These are phyloP conservation scores for Vanacampus margaritifer DNA, from an alignment of 2,113 vertebrate genomes.

Conservation along the genomic window DNA sequence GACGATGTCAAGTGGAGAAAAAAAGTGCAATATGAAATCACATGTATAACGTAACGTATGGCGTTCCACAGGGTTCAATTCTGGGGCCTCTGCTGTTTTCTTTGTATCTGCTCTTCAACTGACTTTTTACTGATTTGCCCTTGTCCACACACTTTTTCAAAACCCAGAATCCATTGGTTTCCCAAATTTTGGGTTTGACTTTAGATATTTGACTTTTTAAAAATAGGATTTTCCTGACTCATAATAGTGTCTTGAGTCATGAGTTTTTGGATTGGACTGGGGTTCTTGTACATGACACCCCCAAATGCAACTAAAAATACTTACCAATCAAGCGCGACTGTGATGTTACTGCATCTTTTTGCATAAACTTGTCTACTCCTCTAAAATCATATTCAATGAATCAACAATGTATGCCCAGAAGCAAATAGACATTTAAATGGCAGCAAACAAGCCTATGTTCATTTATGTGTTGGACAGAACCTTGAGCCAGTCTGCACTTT, in stretches of 20 bases:
- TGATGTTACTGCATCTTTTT: no score
- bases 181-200: background rate
- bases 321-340: no score
- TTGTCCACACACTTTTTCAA: no score
- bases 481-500: constrained; percentile 3
- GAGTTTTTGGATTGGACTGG: background rate
- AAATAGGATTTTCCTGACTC: background rate
- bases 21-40: no score
- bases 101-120: background rate
- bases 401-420: background rate
- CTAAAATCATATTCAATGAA: background rate
- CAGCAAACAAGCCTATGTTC: background rate
- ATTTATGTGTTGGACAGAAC: background rate
- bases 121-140: background rate
- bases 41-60: no score
- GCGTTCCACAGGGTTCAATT: no score
- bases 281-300: background rate
- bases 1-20: no score
- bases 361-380: no score
- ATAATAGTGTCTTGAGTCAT: background rate
- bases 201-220: background rate
- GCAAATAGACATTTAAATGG: background rate
- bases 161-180: background rate
- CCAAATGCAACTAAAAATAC: no score
- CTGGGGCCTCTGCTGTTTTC: no score